Conservation (phyloP, 2,113 vertebrate genomes). For the Apus apus region DNA sequence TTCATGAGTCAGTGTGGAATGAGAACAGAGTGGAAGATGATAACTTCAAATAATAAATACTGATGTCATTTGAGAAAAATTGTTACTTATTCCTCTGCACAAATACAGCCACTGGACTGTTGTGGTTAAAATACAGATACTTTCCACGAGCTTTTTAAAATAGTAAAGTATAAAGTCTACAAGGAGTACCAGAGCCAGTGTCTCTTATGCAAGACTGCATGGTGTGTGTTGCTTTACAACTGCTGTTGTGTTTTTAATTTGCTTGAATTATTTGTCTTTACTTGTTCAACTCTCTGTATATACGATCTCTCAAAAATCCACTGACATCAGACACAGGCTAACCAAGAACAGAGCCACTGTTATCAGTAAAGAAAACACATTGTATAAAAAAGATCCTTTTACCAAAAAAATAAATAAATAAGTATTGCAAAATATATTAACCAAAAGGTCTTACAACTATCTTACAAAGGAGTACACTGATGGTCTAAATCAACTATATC, state of each 20-base stretch:
- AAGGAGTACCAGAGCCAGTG: background rate
- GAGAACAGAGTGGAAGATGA: background rate
- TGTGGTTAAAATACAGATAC: constrained; percentile 7
- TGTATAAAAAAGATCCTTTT: background rate
- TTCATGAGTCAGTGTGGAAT: background rate
- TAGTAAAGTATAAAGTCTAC: background rate
- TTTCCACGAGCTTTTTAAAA: background rate
- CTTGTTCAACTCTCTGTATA: background rate
- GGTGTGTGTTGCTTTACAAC: background rate
- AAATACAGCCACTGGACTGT: background rate
- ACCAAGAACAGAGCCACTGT: background rate
- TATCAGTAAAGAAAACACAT: background rate
- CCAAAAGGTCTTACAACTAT: background rate
- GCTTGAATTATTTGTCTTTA: background rate
- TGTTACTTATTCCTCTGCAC: background rate
- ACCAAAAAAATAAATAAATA: background rate
- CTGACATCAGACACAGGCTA: background rate
- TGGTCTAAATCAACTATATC: background rate
- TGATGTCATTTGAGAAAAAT: constrained; percentile 13
- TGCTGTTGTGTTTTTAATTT: constrained; percentile 19
- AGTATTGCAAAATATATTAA: background rate
- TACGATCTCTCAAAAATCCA: background rate
- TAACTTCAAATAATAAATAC: background rate
- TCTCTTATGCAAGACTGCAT: background rate
- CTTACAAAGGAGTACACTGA: background rate